phyloP scores from a whole-genome alignment of 35 echinoderm and acorn worm genomes.

The Ophiothrix spiculata region DNA sequence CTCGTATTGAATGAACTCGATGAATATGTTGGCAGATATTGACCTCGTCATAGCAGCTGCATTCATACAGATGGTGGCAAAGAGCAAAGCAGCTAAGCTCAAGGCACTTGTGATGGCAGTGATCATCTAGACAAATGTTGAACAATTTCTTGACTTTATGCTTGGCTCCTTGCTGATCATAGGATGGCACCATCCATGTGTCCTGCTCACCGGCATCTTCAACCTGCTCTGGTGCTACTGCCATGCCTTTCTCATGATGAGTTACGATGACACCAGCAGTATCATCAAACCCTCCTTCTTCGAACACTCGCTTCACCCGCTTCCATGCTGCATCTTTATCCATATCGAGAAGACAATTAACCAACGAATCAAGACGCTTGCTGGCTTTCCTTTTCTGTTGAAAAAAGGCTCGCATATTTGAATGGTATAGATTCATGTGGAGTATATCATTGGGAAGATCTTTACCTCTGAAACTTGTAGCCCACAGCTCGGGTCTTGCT shows the following conservation, averaged over 20 bases:
- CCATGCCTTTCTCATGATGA: not conserved
- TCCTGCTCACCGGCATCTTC: not conserved
- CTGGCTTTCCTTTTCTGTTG: slow-evolving; percentile 1
- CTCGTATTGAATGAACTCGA: not conserved
- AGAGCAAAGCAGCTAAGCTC: not conserved
- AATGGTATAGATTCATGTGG: not conserved
- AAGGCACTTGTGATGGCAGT: not conserved
- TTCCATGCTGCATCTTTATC: not conserved
- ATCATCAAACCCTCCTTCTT: not conserved
- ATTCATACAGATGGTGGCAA: slow-evolving; percentile 2
- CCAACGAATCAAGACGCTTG: not conserved
- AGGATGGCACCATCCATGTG: not conserved
- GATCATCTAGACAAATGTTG: not conserved
- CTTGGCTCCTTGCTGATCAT: not conserved
- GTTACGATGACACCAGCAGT: not conserved
- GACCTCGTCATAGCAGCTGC: not conserved
- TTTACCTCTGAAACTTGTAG: not conserved
- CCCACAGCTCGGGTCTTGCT: not conserved
- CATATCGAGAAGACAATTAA: not conserved
- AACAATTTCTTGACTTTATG: not conserved
- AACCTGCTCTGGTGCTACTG: not conserved
- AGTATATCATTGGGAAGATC: not conserved
- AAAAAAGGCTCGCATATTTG: not conserved
- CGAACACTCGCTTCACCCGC: not conserved
- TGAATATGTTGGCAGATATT: not conserved